These are phyloP conservation scores for Lycocorax pyrrhopterus DNA, from an alignment of 2,113 vertebrate species.

Conservation along the genomic window DNA sequence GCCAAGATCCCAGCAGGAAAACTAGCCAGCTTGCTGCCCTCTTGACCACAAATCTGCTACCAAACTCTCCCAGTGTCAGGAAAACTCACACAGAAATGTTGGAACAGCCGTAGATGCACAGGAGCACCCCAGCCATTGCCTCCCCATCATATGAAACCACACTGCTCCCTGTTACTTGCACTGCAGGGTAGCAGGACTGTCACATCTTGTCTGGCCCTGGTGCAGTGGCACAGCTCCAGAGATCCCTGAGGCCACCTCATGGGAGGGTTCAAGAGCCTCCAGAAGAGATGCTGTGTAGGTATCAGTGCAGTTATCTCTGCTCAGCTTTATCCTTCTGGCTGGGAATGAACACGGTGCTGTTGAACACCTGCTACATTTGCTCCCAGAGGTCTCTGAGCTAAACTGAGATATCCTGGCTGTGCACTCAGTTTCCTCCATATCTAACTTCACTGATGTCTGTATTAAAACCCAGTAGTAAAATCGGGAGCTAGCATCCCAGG, in stretches of 20 bases:
- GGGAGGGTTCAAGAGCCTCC: not conserved
- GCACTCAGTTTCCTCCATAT: not conserved
- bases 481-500: not conserved
- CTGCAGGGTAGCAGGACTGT: accelerated
- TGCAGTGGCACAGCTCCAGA: accelerated
- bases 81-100: not conserved
- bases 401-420: not conserved
- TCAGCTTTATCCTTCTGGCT: not conserved
- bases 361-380: accelerated
- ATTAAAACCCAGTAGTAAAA: not conserved
- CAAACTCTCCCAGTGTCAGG: not conserved
- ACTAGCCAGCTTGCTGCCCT: not conserved
- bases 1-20: not conserved
- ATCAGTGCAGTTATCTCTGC: not conserved
- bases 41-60: not conserved
- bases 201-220: accelerated
- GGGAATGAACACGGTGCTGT: not conserved
- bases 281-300: not conserved
- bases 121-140: not conserved
- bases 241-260: not conserved
- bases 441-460: not conserved
- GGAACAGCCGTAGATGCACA: not conserved
- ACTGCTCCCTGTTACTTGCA: not conserved
- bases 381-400: not conserved
- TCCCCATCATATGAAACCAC: accelerated